Evolutionary conservation across 2,888 invertebrate genomes (phyloP), one percentile per base, ranked within the genome.

Genomic region (Arge pagana): DNA sequence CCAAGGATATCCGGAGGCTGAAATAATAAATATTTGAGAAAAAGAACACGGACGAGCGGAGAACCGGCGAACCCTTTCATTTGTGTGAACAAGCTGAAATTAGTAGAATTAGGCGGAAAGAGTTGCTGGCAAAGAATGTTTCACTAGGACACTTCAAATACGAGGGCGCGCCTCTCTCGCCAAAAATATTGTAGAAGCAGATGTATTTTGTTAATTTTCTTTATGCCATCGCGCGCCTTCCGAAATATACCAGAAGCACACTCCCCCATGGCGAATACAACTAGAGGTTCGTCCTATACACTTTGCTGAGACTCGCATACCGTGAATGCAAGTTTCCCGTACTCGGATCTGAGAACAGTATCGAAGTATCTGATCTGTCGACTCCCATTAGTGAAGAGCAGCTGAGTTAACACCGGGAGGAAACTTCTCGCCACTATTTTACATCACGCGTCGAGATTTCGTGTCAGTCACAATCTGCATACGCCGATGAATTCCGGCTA

Each of bases 1-100:
- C 18, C 45, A 40, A 59, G 56, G 60, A 64, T 61, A 59, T 64
- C 60, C 58, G 57, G 60, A 49, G 61, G 58, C 64, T 64, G 67
- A 65, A 70, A 73, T 66, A 68, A 72, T 68, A 74, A 75, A 74
- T 75, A 74, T 75, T 74, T 73, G 66, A 62, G 59, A 52, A 50
- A 28, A 54, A 39, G 43, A 60, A 61, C 60, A 67, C 61, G 67
- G 65, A 52, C 59, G 56, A 60, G 51, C 61, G 67, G 61, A 64
- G 60, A 67, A 63, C 67, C 68, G 63, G 59, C 62, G 66, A 72
- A 71, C 69, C 73, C 72, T 72, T 74, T 72, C 69, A 72, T 74
- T 74, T 70, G 72, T 72, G 68, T 62, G 67, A 64, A 72, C 71
- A 69, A 65, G 68, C 60, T 56, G 64, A 72, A 74, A 75, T 74